A percentile compares a stretch with the other conserved stretches of the same genome.
These are phyloP conservation scores for Platycnemis pennipes DNA, from an alignment of 2,888 invertebrate species.

Conservation along the genomic window DNA sequence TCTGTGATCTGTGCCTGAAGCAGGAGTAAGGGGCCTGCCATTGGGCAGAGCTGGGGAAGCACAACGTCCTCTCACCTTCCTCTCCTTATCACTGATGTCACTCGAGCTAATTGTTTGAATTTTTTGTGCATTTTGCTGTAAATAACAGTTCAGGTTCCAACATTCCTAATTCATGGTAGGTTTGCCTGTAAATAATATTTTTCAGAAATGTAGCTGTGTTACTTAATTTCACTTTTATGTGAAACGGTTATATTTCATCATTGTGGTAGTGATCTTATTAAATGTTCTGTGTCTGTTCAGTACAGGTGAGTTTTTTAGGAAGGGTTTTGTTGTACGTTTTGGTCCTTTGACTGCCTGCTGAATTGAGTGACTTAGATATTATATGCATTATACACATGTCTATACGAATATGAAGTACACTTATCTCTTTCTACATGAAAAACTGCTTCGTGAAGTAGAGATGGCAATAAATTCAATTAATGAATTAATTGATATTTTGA, in stretches of 20 bases:
- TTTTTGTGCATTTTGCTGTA: conserved; percentile 29
- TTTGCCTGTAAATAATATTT: conserved; percentile 10
- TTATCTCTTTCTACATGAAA: background rate
- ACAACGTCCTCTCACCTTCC: background rate
- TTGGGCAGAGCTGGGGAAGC: background rate
- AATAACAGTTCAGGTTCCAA: background rate
- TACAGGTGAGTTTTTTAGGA: background rate
- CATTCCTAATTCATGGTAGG: conserved; percentile 40
- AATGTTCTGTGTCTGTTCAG: background rate
- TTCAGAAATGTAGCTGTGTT: background rate
- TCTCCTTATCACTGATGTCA: background rate
- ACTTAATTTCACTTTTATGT: background rate
- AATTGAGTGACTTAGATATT: conserved; percentile 48
- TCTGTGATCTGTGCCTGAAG: conserved; percentile 76
- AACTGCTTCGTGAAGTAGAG: background rate
- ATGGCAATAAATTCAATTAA: too few species aligned
- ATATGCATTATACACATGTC: background rate
- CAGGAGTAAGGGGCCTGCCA: conserved; percentile 52
- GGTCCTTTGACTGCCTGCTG: conserved; percentile 7
- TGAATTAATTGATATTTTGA: too few species aligned
- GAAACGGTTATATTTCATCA: background rate
- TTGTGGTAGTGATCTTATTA: background rate
- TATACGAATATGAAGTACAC: background rate
- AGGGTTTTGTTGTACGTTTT: background rate
- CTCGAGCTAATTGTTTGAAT: conserved; percentile 4